Evolutionary conservation across 2,888 invertebrate species (phyloP), one percentile per base, ranked within the genome.

Genomic region (Piscicola geometra): DNA sequence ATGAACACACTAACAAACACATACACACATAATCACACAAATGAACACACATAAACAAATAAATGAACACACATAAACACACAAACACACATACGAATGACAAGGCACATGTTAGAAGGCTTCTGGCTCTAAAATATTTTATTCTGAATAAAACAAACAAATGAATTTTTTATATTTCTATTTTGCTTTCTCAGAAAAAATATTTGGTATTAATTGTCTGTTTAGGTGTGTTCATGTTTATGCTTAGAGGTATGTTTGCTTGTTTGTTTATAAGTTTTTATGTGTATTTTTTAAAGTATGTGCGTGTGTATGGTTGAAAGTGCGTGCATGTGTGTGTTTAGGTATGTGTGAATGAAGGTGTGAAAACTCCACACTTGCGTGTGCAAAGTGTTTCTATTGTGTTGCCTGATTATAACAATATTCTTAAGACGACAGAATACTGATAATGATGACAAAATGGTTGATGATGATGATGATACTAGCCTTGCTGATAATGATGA

Each of bases 281-380:
- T 25, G n/a, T 25, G 30, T 64, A 12, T 21, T 9, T 25, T 9
- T 28, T 9, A 18, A n/a, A 15, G 64, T 64, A n/a, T 64, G 64
- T 64, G 30, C 12, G 64, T 64, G 64, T 64, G 64, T 64, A n/a
- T 64, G 64, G 9, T 12, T 64, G 50, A 18, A n/a, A 15, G 64
- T 64, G 30, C n/a, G 64, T 64, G 30, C 12, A 25, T 64, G 64
- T 64, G 64, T 64, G 30, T 64, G 64, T 64, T 28, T 69, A 12
- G 5, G 35, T 69, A 15, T 69, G 35, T 33, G 35, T 33, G 35
- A 12, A 32, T 30, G 69, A 15, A 21, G 9, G 50, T 47, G 50
- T 47, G 50, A 15, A 21, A n/a, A n/a, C n/a, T n/a, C n/a, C n/a
- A n/a, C n/a, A n/a, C n/a, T n/a, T n/a, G n/a, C n/a, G n/a, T n/a